Conservation (phyloP, 37 sponge, comb jelly and placozoan species). For the Cliona cf. orientalis region DNA sequence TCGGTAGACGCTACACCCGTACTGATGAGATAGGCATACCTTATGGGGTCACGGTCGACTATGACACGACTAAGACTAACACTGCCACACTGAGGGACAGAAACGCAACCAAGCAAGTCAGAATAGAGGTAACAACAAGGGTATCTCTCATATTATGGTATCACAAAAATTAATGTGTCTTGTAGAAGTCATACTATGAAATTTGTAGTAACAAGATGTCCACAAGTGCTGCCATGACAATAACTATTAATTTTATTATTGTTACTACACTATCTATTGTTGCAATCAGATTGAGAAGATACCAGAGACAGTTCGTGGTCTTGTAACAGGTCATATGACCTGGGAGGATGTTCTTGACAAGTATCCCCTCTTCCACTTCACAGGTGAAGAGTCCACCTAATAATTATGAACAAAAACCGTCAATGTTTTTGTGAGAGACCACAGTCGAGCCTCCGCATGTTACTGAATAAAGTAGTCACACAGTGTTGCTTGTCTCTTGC, state of each 20-base stretch:
- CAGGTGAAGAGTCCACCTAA: slow-evolving; percentile 89
- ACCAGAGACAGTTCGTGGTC: slow-evolving; percentile 49
- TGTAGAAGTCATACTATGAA: too few species aligned
- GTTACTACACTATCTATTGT: too few species aligned
- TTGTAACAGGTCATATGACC: slow-evolving; percentile 61
- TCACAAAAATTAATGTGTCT: too few species aligned
- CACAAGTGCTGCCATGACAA: too few species aligned
- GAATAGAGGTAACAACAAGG: slow-evolving; percentile 50
- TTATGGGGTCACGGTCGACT: slow-evolving; percentile 95
- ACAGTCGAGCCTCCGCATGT: too few species aligned
- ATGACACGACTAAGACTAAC: slow-evolving; percentile 80
- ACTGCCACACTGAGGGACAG: slow-evolving; percentile 94
- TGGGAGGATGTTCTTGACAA: slow-evolving; percentile 77
- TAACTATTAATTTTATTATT: too few species aligned
- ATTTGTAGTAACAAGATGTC: too few species aligned
- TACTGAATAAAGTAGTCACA: too few species aligned
- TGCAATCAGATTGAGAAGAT: slow-evolving; percentile 74
- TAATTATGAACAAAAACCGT: too few species aligned
- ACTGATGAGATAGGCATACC: slow-evolving; percentile 97
- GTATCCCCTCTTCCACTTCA: slow-evolving; percentile 87
- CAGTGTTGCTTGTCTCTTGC: too few species aligned
- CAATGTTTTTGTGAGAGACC: too few species aligned
- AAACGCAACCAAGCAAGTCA: slow-evolving; percentile 85
- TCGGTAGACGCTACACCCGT: slow-evolving; percentile 96
- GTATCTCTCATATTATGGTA: too few species aligned